Evolutionary conservation across 53 echinoderm and acorn worm species (phyloP).

Genomic region (Echinometra lucunter): DNA sequence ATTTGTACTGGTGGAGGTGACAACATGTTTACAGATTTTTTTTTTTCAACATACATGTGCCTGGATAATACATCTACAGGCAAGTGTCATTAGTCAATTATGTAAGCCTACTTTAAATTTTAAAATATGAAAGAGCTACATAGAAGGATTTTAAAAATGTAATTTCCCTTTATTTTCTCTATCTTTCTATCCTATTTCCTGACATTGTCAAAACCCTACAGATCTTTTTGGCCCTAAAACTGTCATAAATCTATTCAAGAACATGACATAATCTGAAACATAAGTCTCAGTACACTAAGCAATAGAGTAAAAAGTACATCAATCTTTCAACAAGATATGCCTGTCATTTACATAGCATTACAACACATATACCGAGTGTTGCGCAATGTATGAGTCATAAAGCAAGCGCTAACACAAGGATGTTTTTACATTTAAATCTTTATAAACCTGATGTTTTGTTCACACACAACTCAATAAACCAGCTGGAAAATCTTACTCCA

Average conservation of each 20-base stretch:
- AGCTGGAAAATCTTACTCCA: too few species aligned
- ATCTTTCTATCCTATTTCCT: too few species aligned
- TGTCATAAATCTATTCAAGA: not conserved
- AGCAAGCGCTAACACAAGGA: not conserved
- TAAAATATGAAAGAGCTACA: too few species aligned
- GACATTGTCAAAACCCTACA: too few species aligned
- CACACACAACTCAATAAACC: too few species aligned
- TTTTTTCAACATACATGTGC: too few species aligned
- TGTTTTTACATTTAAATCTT: not conserved
- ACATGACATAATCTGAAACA: not conserved
- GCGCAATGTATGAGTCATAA: slow-evolving; percentile 21
- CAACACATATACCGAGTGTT: not conserved
- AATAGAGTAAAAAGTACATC: not conserved
- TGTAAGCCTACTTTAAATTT: too few species aligned
- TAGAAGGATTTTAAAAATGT: too few species aligned
- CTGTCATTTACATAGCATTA: not conserved
- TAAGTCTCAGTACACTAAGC: not conserved
- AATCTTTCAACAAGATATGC: not conserved
- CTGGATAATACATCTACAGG: too few species aligned
- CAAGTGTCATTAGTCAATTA: too few species aligned
- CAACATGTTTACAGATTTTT: too few species aligned
- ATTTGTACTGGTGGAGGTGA: not conserved
- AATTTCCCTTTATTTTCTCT: too few species aligned
- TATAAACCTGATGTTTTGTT: not conserved
- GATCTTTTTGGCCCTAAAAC: not conserved